A percentile compares a stretch with the other conserved stretches of the same genome.
Evolutionary conservation across 2,888 invertebrate genomes (phyloP).

Genomic region (Cheilosia grossa): DNA sequence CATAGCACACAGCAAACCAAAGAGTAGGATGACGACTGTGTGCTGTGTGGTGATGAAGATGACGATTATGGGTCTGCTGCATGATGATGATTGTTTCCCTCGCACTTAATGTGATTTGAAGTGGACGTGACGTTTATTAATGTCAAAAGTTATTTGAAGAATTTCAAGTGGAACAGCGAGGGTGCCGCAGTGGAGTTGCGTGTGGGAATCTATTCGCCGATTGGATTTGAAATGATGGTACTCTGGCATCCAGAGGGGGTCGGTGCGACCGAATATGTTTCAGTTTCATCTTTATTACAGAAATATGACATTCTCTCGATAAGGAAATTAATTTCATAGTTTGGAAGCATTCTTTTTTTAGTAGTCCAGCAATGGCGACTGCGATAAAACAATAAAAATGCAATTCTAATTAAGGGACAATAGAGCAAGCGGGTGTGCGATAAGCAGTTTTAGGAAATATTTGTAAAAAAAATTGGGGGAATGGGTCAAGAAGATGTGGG

Average conservation of each 20-base stretch:
- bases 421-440: constrained; percentile 35
- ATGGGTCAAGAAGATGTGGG: constrained; percentile 25
- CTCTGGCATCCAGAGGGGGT: constrained; percentile 39
- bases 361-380: constrained; percentile 10
- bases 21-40: constrained; percentile 10
- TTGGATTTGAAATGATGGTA: constrained; percentile 64
- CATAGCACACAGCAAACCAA: neutral
- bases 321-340: constrained; percentile 39
- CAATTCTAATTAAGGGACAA: constrained; percentile 44
- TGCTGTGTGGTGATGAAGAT: neutral
- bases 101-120: constrained; percentile 49
- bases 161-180: constrained; percentile 64
- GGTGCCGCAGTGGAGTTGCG: constrained; percentile 53
- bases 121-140: constrained; percentile 72
- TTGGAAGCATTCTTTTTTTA: constrained; percentile 16
- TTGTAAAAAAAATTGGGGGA: no score
- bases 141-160: constrained; percentile 66
- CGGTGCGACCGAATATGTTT: constrained; percentile 15
- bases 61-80: neutral
- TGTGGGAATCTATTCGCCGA: constrained; percentile 68
- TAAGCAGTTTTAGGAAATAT: neutral
- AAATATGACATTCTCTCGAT: constrained; percentile 53
- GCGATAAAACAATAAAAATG: constrained; percentile 67
- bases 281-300: neutral
- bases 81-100: constrained; percentile 27